Evolutionary conservation across 2,888 invertebrate species (phyloP), one percentile per base, ranked within the genome.

Genomic region (Phalera bucephala): DNA sequence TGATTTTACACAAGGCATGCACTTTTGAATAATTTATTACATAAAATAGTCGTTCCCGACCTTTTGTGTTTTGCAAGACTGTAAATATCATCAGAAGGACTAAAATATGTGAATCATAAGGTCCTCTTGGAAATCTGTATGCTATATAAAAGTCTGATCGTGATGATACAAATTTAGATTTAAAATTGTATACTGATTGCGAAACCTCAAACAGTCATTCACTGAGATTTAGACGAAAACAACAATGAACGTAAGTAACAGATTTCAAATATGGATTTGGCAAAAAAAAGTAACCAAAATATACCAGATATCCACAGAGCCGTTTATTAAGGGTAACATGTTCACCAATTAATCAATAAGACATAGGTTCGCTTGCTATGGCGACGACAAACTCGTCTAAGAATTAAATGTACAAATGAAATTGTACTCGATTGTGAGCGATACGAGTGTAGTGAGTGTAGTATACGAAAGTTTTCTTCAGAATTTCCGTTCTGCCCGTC

Each of bases 301-400:
- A 38, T 37, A 27, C 21, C 40, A 49, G 52, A 47, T 43, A 36
- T 31, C 26, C 34, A 35, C 40, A 31, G 45, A 48, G 46, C 45
- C 59, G 51, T 73, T 68, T 68, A 69, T 72, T 72, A 73, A 52
- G 46, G 53, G 64, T 53, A 60, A 63, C 65, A 61, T 64, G 62
- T 65, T 46, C 52, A 58, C 61, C 63, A 72, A 80, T 79, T 80
- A 80, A 81, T 80, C 80, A 79, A 77, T 78, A 75, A 66, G 74
- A 73, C 72, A 66, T 62, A 53, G 65, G 63, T 54, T 36, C 40
- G 38, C 72, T 73, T 57, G 58, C 50, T 61, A 69, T 65, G 72
- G 54, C 58, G 49, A 71, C 71, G 43, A 47, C 35, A 38, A n/a
- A 19, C 33, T 14, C 10, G 31, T 37, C 49, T 56, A 57, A 57